Base-by-base conservation (phyloP, 2,888 invertebrate genomes). In the Eupithecia abbreviata region DNA sequence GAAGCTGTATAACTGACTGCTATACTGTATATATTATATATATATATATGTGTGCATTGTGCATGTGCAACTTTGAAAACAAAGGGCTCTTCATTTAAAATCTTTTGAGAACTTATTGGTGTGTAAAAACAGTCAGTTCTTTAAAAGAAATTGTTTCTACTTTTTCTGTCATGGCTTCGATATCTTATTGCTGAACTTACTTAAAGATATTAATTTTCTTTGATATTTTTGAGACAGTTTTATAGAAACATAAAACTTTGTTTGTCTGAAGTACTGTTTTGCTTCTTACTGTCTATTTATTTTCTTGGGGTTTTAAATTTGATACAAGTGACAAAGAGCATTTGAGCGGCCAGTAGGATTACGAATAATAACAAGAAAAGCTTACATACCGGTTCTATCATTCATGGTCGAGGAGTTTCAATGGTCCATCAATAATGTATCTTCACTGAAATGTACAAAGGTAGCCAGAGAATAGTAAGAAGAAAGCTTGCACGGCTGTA, bases 341-440 rank as follows among this genome's bases (percentile, higher is more conserved):
- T 18, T 69, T 42, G 47, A 30, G 12, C 18, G 47, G 49, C 30
- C 43, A 43, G 30, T 66, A 71, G 41, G 47, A 42, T n/a, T 72
- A 72, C 45, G 43, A 62, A 45, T 72, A 30, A 51, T 41, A 75
- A 47, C 30, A 41, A 69, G 42, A 76, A 75, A 81, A 82, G 77
- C 78, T 74, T 78, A 82, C 83, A 85, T 86, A 88, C 89, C 88
- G 87, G 84, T 87, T 82, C 77, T 84, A 79, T 68, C 82, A 83
- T 84, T 85, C 89, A 89, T 89, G 83, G 80, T 84, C 79, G 30
- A 62, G 78, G 82, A 76, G 58, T 68, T 81, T 77, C 65, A 78
- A 73, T 82, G 75, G 83, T 81, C 73, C 81, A 80, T 79, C 78
- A 43, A 30, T 45, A 67, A 82, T 18, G 69, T 69, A 69, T 69